These are phyloP conservation scores for Lepidurus couesii DNA, from an alignment of 1,140 invertebrate species.

Conservation along the genomic window DNA sequence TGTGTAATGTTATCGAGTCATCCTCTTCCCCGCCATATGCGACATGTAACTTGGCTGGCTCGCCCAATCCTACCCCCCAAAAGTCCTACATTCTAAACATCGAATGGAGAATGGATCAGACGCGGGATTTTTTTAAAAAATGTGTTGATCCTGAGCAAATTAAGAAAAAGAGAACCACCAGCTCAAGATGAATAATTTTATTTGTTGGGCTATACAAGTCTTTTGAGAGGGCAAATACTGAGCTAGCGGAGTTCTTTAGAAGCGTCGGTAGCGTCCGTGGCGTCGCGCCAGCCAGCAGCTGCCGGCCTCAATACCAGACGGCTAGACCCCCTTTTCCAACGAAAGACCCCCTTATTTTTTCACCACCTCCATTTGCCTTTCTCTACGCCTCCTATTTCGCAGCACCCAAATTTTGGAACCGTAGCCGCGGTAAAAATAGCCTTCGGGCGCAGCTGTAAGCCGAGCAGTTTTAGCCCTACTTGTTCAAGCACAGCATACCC, in stretches of 20 bases:
- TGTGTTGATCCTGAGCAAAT: not conserved
- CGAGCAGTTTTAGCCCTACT: constrained; percentile 34
- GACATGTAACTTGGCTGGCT: too few relatives aligned
- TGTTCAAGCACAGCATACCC: constrained; percentile 34
- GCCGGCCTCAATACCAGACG: constrained; percentile 7
- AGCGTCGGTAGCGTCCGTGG: constrained; percentile 12
- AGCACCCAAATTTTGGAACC: not conserved
- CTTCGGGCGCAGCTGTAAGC: constrained; percentile 13
- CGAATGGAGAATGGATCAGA: too few relatives aligned
- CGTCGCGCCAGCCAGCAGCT: constrained; percentile 7
- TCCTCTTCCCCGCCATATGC: not conserved
- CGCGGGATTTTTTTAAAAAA: not conserved
- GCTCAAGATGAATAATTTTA: not conserved
- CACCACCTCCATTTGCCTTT: constrained; percentile 27
- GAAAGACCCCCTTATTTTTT: constrained; percentile 23
- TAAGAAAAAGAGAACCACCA: not conserved
- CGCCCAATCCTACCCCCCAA: too few relatives aligned
- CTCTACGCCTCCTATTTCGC: constrained; percentile 28
- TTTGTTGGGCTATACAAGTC: not conserved
- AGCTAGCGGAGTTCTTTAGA: not conserved
- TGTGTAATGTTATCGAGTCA: not conserved
- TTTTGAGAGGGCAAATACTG: not conserved
- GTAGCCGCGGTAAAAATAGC: constrained; percentile 12
- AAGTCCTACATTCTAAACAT: too few relatives aligned
- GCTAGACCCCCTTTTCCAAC: not conserved